Evolutionary conservation across 2,113 vertebrate genomes (phyloP).

Genomic region (Ciconia maguari): DNA sequence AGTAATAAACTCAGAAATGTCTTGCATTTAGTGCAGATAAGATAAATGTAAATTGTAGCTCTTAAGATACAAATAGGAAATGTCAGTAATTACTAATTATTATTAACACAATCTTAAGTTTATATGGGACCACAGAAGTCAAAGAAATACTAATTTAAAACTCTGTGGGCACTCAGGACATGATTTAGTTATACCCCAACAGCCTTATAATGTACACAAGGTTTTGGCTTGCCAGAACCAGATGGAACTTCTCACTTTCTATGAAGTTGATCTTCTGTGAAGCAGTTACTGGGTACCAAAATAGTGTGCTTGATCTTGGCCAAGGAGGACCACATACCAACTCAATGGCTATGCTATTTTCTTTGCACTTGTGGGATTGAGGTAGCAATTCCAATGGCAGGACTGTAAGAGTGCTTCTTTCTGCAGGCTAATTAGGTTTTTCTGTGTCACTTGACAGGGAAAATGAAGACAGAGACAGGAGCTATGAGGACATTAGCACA

Average conservation of each 20-base stretch:
- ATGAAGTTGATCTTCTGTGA: background rate
- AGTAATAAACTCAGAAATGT: background rate
- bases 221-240: background rate
- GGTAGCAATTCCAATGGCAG: background rate
- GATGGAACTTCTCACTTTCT: background rate
- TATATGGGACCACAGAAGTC: background rate
- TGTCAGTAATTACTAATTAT: background rate
- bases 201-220: background rate
- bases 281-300: background rate
- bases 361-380: background rate
- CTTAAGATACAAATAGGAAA: background rate
- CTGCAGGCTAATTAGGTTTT: background rate
- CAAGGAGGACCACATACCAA: background rate
- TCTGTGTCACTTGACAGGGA: background rate
- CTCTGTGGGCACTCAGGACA: background rate
- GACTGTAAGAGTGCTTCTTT: background rate
- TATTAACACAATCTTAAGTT: background rate
- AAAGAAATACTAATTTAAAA: background rate
- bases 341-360: background rate
- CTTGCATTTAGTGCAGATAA: background rate
- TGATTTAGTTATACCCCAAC: background rate
- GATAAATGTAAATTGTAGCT: background rate
- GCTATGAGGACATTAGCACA: background rate
- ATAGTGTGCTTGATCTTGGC: background rate
- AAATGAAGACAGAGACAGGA: background rate